Conservation (phyloP, 2,797 vertebrate species). For the Nannoperca obscura region DNA sequence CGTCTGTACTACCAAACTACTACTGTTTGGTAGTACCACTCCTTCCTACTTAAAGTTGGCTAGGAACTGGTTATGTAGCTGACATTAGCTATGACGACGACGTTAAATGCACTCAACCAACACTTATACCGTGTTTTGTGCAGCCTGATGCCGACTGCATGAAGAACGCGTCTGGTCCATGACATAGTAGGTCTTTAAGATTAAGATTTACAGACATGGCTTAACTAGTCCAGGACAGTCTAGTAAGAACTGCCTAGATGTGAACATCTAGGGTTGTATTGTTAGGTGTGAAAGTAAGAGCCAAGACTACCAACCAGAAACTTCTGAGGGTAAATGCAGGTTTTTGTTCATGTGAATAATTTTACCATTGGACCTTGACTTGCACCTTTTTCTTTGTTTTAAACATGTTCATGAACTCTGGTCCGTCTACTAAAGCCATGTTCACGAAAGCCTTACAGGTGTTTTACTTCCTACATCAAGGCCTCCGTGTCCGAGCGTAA, state of each 20-base stretch:
- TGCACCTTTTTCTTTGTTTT: neutral
- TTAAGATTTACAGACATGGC: conserved; percentile 30
- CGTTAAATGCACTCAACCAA: neutral
- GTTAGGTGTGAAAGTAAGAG: neutral
- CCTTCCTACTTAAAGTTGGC: neutral
- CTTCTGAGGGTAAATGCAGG: neutral
- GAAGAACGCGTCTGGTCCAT: neutral
- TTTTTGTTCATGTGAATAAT: neutral
- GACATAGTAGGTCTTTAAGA: neutral
- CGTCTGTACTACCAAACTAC: conserved; percentile 1
- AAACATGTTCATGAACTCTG: neutral
- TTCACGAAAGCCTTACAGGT: conserved; percentile 17
- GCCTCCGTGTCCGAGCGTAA: neutral
- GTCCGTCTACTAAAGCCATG: conserved; percentile 13
- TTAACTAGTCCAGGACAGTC: conserved; percentile 15
- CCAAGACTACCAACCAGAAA: neutral
- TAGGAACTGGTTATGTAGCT: conserved; percentile 3
- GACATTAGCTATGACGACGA: conserved; percentile 1
- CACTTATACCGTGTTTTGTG: neutral
- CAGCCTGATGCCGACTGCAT: neutral
- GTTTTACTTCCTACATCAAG: neutral
- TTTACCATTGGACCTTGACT: neutral
- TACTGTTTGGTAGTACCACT: neutral
- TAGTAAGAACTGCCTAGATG: neutral
- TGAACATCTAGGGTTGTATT: conserved; percentile 2